Conservation (phyloP, 2,113 vertebrate species). For the Podocnemis expansa region DNA sequence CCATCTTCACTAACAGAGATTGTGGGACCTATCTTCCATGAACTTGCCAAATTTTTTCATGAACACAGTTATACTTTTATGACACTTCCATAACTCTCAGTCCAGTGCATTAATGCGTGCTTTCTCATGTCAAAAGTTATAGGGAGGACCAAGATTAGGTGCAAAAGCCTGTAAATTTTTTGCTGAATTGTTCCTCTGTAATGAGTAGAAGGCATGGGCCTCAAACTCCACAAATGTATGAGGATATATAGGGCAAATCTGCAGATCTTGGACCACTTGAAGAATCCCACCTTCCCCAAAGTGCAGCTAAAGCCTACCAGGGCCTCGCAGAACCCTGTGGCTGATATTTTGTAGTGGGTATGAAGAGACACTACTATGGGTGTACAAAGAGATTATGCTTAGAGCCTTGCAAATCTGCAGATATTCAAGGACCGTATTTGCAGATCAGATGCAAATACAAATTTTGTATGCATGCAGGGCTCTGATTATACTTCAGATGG, state of each 20-base stretch:
- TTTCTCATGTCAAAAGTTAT: too few species aligned
- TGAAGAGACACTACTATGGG: not conserved
- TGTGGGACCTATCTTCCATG: not conserved
- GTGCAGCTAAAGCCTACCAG: not conserved
- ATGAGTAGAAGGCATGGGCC: not conserved
- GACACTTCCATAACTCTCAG: too few species aligned
- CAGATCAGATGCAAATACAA: too few species aligned
- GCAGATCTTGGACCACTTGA: not conserved
- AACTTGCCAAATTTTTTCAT: not conserved
- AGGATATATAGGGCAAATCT: not conserved
- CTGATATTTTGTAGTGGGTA: not conserved
- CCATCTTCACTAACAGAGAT: too few species aligned
- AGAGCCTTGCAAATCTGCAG: too few species aligned
- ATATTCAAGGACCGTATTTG: too few species aligned
- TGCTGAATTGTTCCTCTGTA: too few species aligned
- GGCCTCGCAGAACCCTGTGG: not conserved
- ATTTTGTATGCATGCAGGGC: too few species aligned
- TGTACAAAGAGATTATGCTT: not conserved
- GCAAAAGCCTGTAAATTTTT: too few species aligned
- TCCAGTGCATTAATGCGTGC: too few species aligned
- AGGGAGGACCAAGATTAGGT: too few species aligned
- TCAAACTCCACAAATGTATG: not conserved
- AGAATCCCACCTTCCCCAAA: too few species aligned
- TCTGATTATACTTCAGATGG: not conserved
- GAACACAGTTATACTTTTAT: not conserved